phyloP scores from a whole-genome alignment of 2,888 invertebrate genomes.

The Agrochola circellaris region DNA sequence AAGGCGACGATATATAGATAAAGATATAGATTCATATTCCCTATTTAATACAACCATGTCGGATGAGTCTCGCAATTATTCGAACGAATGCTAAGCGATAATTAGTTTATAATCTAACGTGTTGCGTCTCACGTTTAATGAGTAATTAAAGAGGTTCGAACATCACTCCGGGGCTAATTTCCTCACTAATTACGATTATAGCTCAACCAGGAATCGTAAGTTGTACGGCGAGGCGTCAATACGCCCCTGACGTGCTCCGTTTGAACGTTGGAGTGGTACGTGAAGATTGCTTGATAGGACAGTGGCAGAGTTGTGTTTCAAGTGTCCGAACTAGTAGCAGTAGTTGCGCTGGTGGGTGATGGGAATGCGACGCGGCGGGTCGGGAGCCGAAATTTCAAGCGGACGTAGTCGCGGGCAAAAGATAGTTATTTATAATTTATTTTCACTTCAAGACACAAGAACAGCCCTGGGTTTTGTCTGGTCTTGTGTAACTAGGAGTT shows the following conservation, averaged over 20 bases:
- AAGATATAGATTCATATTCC: neutral
- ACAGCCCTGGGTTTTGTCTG: too few species aligned
- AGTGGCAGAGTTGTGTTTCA: constrained; percentile 4
- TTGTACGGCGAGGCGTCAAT: constrained; percentile 81
- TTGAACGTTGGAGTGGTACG: constrained; percentile 52
- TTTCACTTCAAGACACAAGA: too few species aligned
- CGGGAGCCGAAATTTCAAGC: too few species aligned
- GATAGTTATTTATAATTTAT: too few species aligned
- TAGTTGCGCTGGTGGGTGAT: too few species aligned
- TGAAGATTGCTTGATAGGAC: constrained; percentile 5
- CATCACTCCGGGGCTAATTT: constrained; percentile 82
- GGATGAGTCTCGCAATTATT: constrained; percentile 37
- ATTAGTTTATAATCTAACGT: constrained; percentile 71
- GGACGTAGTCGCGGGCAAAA: too few species aligned
- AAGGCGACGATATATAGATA: too few species aligned
- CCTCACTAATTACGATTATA: constrained; percentile 83
- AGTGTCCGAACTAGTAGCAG: neutral
- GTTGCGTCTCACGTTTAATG: constrained; percentile 76
- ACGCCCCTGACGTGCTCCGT: constrained; percentile 76
- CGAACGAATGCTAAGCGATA: constrained; percentile 54
- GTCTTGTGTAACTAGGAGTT: too few species aligned
- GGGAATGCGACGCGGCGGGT: too few species aligned
- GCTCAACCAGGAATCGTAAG: constrained; percentile 77
- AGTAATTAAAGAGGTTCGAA: constrained; percentile 73
- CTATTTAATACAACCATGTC: constrained; percentile 9